Base-by-base conservation (phyloP, 2,113 vertebrate genomes). In the Labrus mixtus region DNA sequence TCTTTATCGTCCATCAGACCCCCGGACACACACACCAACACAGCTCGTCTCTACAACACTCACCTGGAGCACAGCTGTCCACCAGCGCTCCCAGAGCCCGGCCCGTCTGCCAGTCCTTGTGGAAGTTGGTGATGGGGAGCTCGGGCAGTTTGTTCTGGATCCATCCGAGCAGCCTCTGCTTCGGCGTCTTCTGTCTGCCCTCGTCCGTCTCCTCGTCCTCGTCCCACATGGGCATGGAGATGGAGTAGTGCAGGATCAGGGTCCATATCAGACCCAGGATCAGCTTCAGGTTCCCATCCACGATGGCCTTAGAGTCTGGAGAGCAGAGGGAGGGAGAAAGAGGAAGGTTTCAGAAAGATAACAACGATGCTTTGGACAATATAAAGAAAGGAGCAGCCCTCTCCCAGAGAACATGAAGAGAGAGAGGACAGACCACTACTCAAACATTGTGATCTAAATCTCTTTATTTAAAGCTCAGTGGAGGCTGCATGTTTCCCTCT, bases 71-170 rank as follows among this genome's bases (percentile, higher is more conserved):
- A 73, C 95, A 95, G 92, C 95, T 95, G 89, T 95, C 95, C 1
- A 95, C 95, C 37, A 95, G 87, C 2, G 95, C 93, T 0, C 93
- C 93, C 63, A 95, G 84, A 10, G 95, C 95, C 25, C 86, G 87
- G 60, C 95, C 95, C 0, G 87, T 93, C 91, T 93, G 95, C 95
- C 93, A 94, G 87, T 95, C 95, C 16, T 67, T 91, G 92, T 93
- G 93, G 88, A 98, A 98, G 93, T 98, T 98, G 87, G 96, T 97
- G 92, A 98, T 97, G n/a, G 97, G 93, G 36, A 95, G 86, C 71
- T 96, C 91, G 0, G 95, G 94, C 45, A 96, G 79, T 50, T 94
- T 95, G 92, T 96, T 95, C 90, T 95, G 95, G 89, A 95, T 96
- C 93, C 95, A 95, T 64, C 93, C 95, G 83, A 95, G 88, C 65